Evolutionary conservation across 35 echinoderm and acorn worm species (phyloP).

Genomic region (Ophiothrix spiculata): DNA sequence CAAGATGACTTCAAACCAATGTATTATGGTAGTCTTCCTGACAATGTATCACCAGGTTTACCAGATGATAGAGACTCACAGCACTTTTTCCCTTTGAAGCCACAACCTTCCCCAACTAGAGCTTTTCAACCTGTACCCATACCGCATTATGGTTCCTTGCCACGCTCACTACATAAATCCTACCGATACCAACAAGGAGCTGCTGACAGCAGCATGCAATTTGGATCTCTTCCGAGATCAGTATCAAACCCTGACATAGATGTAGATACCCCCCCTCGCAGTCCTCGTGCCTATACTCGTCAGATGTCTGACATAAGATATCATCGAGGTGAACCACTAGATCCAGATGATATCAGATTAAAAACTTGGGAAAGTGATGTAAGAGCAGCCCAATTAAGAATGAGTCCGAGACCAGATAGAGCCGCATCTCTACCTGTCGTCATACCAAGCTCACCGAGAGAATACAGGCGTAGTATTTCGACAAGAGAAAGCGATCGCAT

Average conservation of each 20-base stretch:
- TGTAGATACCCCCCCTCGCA: not conserved
- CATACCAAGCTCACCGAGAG: constrained; percentile 10
- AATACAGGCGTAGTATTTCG: not conserved
- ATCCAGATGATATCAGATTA: not conserved
- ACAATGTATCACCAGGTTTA: not conserved
- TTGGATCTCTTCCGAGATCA: not conserved
- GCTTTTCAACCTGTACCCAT: not conserved
- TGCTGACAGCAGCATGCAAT: not conserved
- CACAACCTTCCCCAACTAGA: not conserved
- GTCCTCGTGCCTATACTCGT: not conserved
- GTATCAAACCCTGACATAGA: not conserved
- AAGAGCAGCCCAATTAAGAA: constrained; percentile 6
- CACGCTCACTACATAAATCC: not conserved
- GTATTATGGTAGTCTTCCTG: not conserved
- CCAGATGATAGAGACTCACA: not conserved
- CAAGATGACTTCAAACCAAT: not conserved
- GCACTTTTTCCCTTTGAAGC: not conserved
- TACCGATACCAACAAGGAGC: not conserved
- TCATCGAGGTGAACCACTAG: constrained; percentile 1
- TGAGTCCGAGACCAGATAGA: not conserved
- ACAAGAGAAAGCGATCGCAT: constrained; percentile 18
- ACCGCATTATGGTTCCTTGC: not conserved
- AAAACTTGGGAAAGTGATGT: constrained; percentile 22
- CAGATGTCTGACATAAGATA: constrained; percentile 16
- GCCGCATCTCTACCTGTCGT: not conserved